Conservation (phyloP, 1,140 invertebrate genomes). For the Lepidostoma basale region DNA sequence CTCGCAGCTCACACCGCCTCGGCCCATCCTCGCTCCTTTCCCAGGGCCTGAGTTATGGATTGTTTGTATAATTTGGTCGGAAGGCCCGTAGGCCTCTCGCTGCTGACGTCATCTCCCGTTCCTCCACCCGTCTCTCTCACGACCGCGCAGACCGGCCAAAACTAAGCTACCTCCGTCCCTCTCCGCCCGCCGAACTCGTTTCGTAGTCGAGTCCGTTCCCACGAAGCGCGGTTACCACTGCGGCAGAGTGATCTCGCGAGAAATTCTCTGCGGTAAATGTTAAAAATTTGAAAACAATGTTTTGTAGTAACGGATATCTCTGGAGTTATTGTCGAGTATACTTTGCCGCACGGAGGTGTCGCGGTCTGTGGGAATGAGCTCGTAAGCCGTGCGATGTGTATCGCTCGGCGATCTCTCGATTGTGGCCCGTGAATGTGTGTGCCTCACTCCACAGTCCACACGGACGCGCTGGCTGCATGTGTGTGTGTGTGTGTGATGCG, state of each 20-base stretch:
- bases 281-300: no score
- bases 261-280: no score
- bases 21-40: not conserved
- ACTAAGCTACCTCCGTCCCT: not conserved
- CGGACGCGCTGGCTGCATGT: no score
- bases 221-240: no score
- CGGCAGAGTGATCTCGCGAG: no score
- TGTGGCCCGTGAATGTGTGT: not conserved
- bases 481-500: conserved; percentile 12
- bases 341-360: no score
- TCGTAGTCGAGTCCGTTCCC: no score
- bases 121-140: not conserved
- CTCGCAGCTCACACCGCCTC: no score
- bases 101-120: conserved; percentile 21
- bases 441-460: no score
- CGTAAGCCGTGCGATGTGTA: conserved; percentile 9
- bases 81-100: conserved; percentile 8
- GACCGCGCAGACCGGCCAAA: not conserved
- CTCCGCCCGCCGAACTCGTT: not conserved
- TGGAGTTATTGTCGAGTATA: not conserved
- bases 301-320: no score
- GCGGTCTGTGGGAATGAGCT: not conserved
- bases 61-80: conserved; percentile 23
- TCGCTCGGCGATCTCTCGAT: conserved; percentile 22
- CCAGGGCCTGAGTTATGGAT: conserved; percentile 4